These are phyloP conservation scores for Lasioglossum figueresi DNA, from an alignment of 2,888 invertebrate species.

Conservation along the genomic window DNA sequence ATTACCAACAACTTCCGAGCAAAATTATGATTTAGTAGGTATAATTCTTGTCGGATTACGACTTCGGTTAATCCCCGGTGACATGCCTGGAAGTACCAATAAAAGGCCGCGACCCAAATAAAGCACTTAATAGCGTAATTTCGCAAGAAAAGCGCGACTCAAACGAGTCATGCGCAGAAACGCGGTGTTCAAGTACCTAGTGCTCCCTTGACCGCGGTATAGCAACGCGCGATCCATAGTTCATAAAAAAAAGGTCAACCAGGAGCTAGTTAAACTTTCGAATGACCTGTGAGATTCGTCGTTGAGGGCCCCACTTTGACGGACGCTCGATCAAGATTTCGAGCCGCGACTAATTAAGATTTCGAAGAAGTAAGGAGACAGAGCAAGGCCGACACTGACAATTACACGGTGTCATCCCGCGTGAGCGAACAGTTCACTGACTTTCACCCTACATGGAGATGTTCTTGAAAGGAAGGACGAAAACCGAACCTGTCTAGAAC, in stretches of 20 bases:
- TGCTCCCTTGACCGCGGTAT: background rate
- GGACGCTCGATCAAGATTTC: slow-evolving; percentile 34
- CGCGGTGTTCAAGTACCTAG: background rate
- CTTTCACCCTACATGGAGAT: slow-evolving; percentile 40
- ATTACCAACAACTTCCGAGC: background rate
- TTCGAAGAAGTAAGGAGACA: slow-evolving; percentile 42
- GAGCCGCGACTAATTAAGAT: slow-evolving; percentile 43
- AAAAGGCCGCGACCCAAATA: background rate
- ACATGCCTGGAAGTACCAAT: background rate
- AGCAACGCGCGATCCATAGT: background rate
- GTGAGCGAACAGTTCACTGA: slow-evolving; percentile 43
- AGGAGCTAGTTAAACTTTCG: background rate
- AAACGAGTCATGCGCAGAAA: background rate
- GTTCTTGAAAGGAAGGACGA: slow-evolving; percentile 50
- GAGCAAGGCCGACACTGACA: slow-evolving; percentile 26
- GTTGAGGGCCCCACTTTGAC: background rate
- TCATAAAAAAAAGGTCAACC: background rate
- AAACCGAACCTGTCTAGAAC: background rate
- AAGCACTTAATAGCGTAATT: background rate
- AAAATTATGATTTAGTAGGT: background rate
- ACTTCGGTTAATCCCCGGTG: background rate
- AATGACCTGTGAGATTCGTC: background rate
- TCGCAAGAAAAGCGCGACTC: background rate
- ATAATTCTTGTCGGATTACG: background rate
- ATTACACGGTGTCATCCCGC: slow-evolving; percentile 16